Conservation (phyloP, 2,797 vertebrate genomes). For the Trachops cirrhosus region DNA sequence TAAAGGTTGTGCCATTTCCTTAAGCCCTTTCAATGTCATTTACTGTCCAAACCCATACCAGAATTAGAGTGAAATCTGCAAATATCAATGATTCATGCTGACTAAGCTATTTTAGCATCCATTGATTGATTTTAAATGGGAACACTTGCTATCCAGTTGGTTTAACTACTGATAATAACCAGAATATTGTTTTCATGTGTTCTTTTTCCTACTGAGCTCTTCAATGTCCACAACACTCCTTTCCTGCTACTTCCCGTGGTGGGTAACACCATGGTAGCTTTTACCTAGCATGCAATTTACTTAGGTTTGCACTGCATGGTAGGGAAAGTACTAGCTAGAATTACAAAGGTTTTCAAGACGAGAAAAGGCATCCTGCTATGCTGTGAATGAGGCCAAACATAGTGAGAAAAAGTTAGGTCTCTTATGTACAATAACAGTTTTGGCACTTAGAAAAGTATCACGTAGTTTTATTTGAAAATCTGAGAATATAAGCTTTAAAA, state of each 20-base stretch:
- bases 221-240: constrained; percentile 8
- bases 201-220: constrained; percentile 29
- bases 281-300: background rate
- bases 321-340: constrained; percentile 45
- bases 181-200: background rate
- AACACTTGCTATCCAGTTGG: background rate
- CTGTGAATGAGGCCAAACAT: constrained; percentile 63
- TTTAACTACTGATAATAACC: constrained; percentile 48
- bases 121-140: constrained; percentile 63
- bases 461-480: constrained; percentile 58
- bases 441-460: constrained; percentile 45
- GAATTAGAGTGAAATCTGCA: constrained; percentile 26
- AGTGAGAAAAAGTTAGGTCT: constrained; percentile 55
- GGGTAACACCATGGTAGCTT: constrained; percentile 2
- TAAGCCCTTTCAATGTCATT: background rate
- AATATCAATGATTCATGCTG: constrained; percentile 61
- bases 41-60: background rate
- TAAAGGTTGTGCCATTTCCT: background rate
- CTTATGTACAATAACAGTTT: constrained; percentile 45
- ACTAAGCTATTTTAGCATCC: constrained; percentile 49
- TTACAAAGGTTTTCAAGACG: constrained; percentile 59
- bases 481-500: constrained; percentile 25
- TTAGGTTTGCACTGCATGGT: constrained; percentile 36
- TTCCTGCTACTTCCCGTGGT: constrained; percentile 36
- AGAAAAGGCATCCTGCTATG: constrained; percentile 66